phyloP scores from a whole-genome alignment of 2,797 vertebrate species.

The Sebastes kiyomatsui region DNA sequence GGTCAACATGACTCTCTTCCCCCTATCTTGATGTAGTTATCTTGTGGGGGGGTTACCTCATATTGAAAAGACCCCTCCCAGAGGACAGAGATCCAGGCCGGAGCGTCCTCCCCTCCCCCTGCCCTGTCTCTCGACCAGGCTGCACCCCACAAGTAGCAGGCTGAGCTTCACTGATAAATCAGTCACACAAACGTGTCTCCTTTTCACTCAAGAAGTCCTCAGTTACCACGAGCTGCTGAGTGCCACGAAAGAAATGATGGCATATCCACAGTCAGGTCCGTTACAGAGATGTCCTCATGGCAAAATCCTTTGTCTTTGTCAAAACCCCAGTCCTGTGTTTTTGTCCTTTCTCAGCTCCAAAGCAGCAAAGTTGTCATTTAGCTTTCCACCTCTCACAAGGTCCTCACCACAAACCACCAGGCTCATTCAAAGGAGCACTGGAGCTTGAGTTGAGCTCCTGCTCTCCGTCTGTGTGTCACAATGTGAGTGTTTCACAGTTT shows the following conservation, averaged over 20 bases:
- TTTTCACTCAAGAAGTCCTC: constrained; percentile 30
- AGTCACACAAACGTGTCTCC: constrained; percentile 26
- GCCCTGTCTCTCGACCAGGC: constrained; percentile 21
- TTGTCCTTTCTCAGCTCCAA: constrained; percentile 31
- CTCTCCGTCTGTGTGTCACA: constrained; percentile 41
- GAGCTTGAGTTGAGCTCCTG: constrained; percentile 5
- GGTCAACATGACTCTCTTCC: constrained; percentile 29
- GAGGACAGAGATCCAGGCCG: constrained; percentile 61
- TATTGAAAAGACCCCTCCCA: constrained; percentile 67
- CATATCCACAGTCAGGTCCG: constrained; percentile 31
- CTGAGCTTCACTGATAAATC: constrained; percentile 55
- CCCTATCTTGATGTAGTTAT: constrained; percentile 42
- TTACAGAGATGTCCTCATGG: constrained; percentile 16
- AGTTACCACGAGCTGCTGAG: neutral
- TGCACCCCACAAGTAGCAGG: constrained; percentile 38
- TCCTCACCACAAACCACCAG: constrained; percentile 19
- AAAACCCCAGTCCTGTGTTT: constrained; percentile 7
- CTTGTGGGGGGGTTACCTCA: constrained; percentile 58
- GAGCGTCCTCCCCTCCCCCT: constrained; percentile 76
- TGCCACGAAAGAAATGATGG: constrained; percentile 12
- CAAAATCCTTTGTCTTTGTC: constrained; percentile 16
- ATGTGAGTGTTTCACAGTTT: constrained; percentile 36
- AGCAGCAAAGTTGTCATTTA: constrained; percentile 36
- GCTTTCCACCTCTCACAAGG: constrained; percentile 11
- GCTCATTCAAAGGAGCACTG: neutral